Evolutionary conservation across 2,888 invertebrate genomes (phyloP).

Genomic region (Meandrusa payeni): DNA sequence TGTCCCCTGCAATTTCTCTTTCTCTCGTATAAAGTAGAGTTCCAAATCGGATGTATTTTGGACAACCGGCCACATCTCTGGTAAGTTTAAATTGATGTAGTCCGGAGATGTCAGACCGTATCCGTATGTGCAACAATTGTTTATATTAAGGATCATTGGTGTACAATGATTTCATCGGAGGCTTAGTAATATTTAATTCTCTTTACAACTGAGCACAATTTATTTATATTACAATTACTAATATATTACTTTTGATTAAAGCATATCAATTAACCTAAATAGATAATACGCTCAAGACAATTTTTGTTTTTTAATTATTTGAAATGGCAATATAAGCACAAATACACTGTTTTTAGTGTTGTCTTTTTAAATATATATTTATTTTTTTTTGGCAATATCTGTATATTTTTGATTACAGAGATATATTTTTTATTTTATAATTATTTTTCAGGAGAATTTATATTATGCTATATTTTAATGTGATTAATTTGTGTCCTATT

Average conservation of each 20-base stretch:
- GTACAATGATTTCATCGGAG: constrained; percentile 46
- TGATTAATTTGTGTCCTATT: constrained; percentile 30
- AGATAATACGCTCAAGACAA: constrained; percentile 48
- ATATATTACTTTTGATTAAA: constrained; percentile 31
- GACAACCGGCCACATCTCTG: too few relatives aligned
- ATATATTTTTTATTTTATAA: constrained; percentile 41
- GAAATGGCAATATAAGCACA: constrained; percentile 25
- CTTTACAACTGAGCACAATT: constrained; percentile 16
- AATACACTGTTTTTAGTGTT: constrained; percentile 26
- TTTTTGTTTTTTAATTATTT: constrained; percentile 39
- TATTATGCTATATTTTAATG: constrained; percentile 28
- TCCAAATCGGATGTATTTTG: too few relatives aligned
- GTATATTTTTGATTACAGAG: constrained; percentile 69
- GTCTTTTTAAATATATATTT: constrained; percentile 29
- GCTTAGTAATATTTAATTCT: constrained; percentile 40
- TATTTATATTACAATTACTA: constrained; percentile 7
- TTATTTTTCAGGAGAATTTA: constrained; percentile 27
- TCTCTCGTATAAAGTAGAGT: too few relatives aligned
- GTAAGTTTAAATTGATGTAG: too few relatives aligned
- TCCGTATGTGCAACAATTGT: constrained; percentile 44
- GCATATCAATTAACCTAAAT: constrained; percentile 39
- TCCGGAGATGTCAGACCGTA: too few relatives aligned
- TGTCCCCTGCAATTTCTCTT: too few relatives aligned
- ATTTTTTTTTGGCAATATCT: constrained; percentile 46
- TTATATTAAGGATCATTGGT: constrained; percentile 74